Conservation (phyloP, 1,140 invertebrate genomes). For the Pararge aegeria region DNA sequence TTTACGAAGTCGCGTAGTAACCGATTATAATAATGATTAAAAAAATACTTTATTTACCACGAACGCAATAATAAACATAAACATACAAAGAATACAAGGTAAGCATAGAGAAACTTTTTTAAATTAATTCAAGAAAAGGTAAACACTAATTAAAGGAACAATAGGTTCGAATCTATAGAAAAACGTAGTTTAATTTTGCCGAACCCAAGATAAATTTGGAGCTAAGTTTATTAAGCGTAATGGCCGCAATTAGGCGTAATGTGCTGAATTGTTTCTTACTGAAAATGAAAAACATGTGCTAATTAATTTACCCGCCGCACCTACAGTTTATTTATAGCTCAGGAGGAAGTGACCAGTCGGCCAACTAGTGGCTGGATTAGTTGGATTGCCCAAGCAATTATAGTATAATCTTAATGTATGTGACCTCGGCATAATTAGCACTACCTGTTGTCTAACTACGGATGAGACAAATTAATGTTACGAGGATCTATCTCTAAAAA, state of each 20-base stretch:
- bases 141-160: no score
- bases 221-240: conserved; percentile 35
- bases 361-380: conserved; percentile 23
- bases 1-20: no score
- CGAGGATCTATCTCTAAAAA: not conserved
- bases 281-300: conserved; percentile 46
- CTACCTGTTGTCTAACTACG: conserved; percentile 28
- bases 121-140: no score
- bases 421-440: conserved; percentile 34
- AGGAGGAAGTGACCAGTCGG: conserved; percentile 37
- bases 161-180: no score
- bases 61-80: no score
- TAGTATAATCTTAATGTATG: conserved; percentile 40
- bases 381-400: conserved; percentile 33
- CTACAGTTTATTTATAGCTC: conserved; percentile 41
- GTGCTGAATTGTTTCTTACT: conserved; percentile 45
- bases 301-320: conserved; percentile 47
- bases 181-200: no score
- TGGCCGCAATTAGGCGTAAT: conserved; percentile 43
- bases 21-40: no score
- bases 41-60: no score
- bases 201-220: not conserved
- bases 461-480: conserved; percentile 5
- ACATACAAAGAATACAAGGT: no score
- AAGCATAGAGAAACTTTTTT: no score